Evolutionary conservation across 2,113 vertebrate species (phyloP), one percentile per base, ranked within the genome.

Genomic region (Dicaeum eximium): DNA sequence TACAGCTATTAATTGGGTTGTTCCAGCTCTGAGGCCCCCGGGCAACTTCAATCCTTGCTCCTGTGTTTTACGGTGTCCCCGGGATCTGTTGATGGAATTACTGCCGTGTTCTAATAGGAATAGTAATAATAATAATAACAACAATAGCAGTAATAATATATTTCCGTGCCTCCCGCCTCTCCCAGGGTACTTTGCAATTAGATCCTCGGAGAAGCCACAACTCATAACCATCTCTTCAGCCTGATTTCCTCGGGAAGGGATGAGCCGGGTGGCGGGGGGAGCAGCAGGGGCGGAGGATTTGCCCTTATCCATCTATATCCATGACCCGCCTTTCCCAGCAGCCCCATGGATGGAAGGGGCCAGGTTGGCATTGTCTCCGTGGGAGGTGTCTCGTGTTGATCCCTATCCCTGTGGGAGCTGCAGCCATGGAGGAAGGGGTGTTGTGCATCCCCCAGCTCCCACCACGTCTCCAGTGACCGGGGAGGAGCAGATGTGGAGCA

Each of bases 21-120:
- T 90, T 88, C 48, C 2, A 2, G 81, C 8, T 13, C 91, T 9
- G 72, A 82, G 85, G 83, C 73, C 94, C 92, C 79, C 22, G 0
- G 90, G 95, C 60, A 3, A 80, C 53, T 73, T 74, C 71, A 54
- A 78, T 83, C 56, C 61, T 82, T 60, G 58, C 92, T 91, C 54
- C 57, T 75, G 87, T 69, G 69, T 92, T 96, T 97, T 82, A 94
- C 23, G 15, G 75, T 85, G 90, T 94, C 89, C 62, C 91, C 37
- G 3, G 10, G 67, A 92, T 91, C 69, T 62, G 60, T 19, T 84
- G 91, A 83, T 88, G 94, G 91, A 95, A 87, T 92, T 92, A 81
- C 84, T 92, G 81, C 77, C 37, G 2, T 6, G 9, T 73, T 72
- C 35, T 77, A 95, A 86, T 90, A 72, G 79, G 30, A 89, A 56